phyloP scores from a whole-genome alignment of 2,113 vertebrate species.

The Synchiropus splendidus region DNA sequence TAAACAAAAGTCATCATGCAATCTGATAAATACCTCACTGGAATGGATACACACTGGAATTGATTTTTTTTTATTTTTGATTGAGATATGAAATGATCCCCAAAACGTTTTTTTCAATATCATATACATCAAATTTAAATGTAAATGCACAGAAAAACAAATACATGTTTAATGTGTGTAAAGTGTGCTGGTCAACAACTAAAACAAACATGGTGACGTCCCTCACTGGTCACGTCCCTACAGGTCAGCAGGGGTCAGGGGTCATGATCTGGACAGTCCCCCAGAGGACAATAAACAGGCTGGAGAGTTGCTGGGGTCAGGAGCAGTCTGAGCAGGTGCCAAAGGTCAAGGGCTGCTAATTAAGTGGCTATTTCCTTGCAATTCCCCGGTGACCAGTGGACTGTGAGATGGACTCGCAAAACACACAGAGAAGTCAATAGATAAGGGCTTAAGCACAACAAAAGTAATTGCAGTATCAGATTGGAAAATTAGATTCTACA shows the following conservation, averaged over 20 bases:
- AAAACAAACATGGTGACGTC: slow-evolving; percentile 17
- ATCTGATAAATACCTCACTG: too few relatives aligned
- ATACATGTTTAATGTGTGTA: too few relatives aligned
- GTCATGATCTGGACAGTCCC: slow-evolving; percentile 50
- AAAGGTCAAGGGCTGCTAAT: slow-evolving; percentile 61
- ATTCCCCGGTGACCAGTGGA: slow-evolving; percentile 48
- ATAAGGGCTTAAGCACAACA: slow-evolving; percentile 8
- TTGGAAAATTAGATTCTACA: neutral
- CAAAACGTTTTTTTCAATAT: too few relatives aligned
- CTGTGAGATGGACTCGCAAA: slow-evolving; percentile 17
- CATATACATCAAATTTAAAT: too few relatives aligned
- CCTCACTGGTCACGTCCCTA: slow-evolving; percentile 40
- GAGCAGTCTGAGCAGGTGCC: slow-evolving; percentile 24
- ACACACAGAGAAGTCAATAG: slow-evolving; percentile 20
- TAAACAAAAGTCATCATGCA: too few relatives aligned
- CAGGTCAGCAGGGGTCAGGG: slow-evolving; percentile 39
- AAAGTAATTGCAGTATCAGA: neutral
- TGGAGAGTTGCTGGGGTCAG: slow-evolving; percentile 38
- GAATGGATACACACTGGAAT: too few relatives aligned
- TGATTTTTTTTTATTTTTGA: too few relatives aligned
- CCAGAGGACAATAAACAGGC: slow-evolving; percentile 56
- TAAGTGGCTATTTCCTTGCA: slow-evolving; percentile 57
- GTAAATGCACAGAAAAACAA: too few relatives aligned
- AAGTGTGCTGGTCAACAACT: too few relatives aligned
- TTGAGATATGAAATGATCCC: too few relatives aligned